Evolutionary conservation across 1,140 invertebrate genomes (phyloP).

Genomic region (Lethrus apterus): DNA sequence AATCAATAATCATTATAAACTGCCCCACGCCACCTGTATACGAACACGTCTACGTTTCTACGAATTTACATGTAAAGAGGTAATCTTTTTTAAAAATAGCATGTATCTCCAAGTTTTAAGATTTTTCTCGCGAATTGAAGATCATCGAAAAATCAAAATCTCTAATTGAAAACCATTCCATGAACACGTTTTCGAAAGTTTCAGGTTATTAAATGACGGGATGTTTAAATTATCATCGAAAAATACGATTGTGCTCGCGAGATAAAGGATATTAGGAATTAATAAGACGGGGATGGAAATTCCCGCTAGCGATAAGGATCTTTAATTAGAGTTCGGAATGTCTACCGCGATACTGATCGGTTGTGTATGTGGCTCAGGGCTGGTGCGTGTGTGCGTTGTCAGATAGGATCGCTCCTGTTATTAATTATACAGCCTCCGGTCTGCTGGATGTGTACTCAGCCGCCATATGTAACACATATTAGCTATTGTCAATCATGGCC

Average conservation of each 20-base stretch:
- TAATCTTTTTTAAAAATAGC: no score
- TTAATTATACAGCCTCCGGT: slow-evolving; percentile 21
- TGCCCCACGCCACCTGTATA: slow-evolving; percentile 19
- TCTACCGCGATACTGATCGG: slow-evolving; percentile 17
- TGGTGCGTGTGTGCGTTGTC: slow-evolving; percentile 21
- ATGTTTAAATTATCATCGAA: no score
- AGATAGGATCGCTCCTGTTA: slow-evolving; percentile 19
- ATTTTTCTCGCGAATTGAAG: no score
- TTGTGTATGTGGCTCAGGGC: slow-evolving; percentile 17
- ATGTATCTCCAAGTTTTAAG: no score
- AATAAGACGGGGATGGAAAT: slow-evolving; percentile 30
- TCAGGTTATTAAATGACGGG: no score
- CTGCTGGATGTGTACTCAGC: slow-evolving; percentile 18
- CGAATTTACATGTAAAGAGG: no score
- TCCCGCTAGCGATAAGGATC: slow-evolving; percentile 28
- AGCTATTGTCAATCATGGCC: slow-evolving; percentile 20
- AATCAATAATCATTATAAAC: slow-evolving; percentile 28
- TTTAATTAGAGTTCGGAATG: slow-evolving; percentile 34
- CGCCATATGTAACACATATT: slow-evolving; percentile 20
- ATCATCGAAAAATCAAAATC: no score
- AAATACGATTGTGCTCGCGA: slow-evolving; percentile 24
- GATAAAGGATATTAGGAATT: slow-evolving; percentile 33
- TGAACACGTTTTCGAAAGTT: no score
- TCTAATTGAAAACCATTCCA: no score
- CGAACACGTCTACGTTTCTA: slow-evolving; percentile 6